Conservation (phyloP, 2,888 invertebrate species). For the Xestia ashworthii region DNA sequence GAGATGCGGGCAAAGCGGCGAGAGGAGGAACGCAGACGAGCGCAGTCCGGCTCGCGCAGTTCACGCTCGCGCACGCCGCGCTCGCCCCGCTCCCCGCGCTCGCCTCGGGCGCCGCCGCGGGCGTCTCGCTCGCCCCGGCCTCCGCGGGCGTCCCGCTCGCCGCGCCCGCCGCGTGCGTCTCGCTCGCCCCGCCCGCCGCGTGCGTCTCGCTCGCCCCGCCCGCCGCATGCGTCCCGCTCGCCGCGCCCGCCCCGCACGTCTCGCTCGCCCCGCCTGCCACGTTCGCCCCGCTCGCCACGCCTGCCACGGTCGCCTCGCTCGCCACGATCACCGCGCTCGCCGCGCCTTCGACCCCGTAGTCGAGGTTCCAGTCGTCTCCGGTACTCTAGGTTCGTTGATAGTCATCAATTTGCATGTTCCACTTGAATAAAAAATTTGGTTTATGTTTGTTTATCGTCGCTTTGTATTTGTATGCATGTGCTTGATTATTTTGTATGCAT, state of each 20-base stretch:
- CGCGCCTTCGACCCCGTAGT: constrained; percentile 79
- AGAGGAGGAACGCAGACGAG: constrained; percentile 91
- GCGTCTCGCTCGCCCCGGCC: constrained; percentile 79
- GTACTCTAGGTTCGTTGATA: constrained; percentile 85
- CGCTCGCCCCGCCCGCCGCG: constrained; percentile 77
- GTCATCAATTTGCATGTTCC: constrained; percentile 53
- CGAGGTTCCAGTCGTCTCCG: constrained; percentile 82
- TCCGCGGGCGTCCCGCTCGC: constrained; percentile 80
- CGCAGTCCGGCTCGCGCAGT: constrained; percentile 84
- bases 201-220: constrained; percentile 62
- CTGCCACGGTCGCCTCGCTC: constrained; percentile 67
- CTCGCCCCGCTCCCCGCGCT: constrained; percentile 76
- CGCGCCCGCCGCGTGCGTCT: constrained; percentile 83
- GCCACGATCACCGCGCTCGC: constrained; percentile 66
- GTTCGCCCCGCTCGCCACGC: constrained; percentile 74
- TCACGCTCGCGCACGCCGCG: constrained; percentile 84
- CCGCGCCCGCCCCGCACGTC: constrained; percentile 74
- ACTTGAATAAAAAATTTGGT: constrained; percentile 20
- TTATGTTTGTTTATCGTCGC: constrained; percentile 42
- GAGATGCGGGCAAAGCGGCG: constrained; percentile 93
- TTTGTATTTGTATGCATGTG: constrained; percentile 59
- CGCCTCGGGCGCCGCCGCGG: constrained; percentile 67
- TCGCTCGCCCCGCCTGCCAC: constrained; percentile 72
- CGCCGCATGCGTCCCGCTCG: constrained; percentile 65
- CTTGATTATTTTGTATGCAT: constrained; percentile 52